Base-by-base conservation (phyloP, 2,113 vertebrate species). In the Ceuthmochares aereus region DNA sequence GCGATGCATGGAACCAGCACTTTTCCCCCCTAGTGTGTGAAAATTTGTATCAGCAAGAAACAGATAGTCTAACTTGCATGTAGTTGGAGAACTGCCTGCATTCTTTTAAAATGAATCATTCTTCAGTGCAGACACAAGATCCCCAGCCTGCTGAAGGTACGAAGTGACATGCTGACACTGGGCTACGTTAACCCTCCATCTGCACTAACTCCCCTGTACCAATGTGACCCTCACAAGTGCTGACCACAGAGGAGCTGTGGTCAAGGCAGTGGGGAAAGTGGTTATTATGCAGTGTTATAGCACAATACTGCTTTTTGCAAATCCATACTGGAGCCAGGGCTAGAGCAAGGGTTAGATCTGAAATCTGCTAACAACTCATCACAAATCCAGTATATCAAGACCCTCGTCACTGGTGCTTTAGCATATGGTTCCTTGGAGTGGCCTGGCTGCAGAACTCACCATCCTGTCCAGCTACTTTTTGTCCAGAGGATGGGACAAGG, bases 31-130 rank as follows among this genome's bases (percentile, higher is more conserved):
- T 81, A 83, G 89, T 10, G 89, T 90, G 95, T 96, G 91, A 95
- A 95, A 95, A 96, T 91, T 90, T 84, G 70, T 92, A 95, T 96
- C 97, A 95, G 95, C 95, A 92, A 95, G 95, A 96, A 97, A 79
- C 93, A 91, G 96, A 95, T 82, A 96, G 73, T 89, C 84, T 81
- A 74, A 73, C 81, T 89, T 91, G 75, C 36, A 34, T 80, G 82
- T 78, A 81, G 92, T n/a, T 96, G 94, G 93, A 95, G 93, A 95
- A 52, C 30, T 75, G 90, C 79, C 74, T 90, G 87, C 93, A 96
- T 97, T 91, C 95, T 91, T 97, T 78, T n/a, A 73, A 84, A 95
- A 94, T 94, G 89, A 92, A 40, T 97, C 96, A 43, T 95, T 97
- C 84, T 84, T 89, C 42, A 8, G 84, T 2, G 40, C 90, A 93